Percentiles rank a stretch among this genome's conserved stretches.
phyloP scores from a whole-genome alignment of 2,113 vertebrate species.

The Zosterops borbonicus region DNA sequence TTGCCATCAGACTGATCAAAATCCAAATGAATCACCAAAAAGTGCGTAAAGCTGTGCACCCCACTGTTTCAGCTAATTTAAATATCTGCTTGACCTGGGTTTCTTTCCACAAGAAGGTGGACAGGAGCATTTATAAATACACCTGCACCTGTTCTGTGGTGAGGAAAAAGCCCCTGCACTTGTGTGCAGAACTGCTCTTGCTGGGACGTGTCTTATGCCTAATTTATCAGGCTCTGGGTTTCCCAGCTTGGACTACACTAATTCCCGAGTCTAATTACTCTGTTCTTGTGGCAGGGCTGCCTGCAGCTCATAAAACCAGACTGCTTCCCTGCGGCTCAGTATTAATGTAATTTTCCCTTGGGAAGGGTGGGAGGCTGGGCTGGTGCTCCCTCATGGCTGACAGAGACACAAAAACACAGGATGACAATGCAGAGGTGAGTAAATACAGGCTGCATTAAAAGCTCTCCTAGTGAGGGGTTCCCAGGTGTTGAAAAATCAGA shows the following conservation, averaged over 20 bases:
- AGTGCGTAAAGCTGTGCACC: neutral
- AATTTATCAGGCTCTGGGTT: neutral
- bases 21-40: neutral
- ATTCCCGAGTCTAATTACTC: too few species aligned
- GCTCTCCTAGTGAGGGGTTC: neutral
- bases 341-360: neutral
- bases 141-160: slow-evolving; percentile 68
- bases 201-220: neutral
- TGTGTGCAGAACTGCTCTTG: neutral
- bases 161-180: slow-evolving; percentile 58
- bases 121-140: neutral
- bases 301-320: neutral
- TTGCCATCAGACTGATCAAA: neutral
- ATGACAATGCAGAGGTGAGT: fast-evolving
- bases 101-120: neutral
- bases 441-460: neutral
- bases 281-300: neutral
- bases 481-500: neutral
- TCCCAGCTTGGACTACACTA: neutral
- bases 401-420: neutral
- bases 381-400: neutral
- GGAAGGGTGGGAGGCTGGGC: neutral
- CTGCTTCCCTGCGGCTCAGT: neutral
- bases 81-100: neutral
- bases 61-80: neutral